Conservation (phyloP, 2,113 vertebrate species). For the Malurus alboscapulatus region DNA sequence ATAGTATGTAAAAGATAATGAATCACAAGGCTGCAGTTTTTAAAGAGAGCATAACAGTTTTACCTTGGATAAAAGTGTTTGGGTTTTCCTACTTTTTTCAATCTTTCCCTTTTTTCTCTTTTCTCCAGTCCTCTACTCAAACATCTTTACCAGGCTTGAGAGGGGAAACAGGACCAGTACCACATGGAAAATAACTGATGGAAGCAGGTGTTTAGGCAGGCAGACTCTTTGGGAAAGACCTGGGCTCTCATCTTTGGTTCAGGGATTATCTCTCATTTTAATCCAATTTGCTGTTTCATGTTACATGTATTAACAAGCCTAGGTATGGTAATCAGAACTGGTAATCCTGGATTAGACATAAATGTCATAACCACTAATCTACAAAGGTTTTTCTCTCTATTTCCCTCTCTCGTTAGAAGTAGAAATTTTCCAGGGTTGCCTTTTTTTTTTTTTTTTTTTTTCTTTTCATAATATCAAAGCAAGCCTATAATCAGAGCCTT, state of each 20-base stretch:
- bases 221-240: background rate
- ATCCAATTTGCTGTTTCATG: background rate
- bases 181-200: background rate
- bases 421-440: background rate
- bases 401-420: background rate
- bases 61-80: background rate
- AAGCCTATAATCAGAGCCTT: background rate
- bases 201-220: background rate
- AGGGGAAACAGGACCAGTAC: background rate
- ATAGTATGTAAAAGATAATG: background rate
- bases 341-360: background rate
- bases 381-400: background rate
- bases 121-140: background rate
- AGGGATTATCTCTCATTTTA: background rate
- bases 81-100: background rate
- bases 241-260: background rate
- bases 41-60: fast-evolving
- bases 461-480: background rate
- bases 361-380: background rate
- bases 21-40: background rate
- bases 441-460: background rate
- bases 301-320: background rate
- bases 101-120: background rate
- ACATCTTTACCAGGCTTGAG: background rate
- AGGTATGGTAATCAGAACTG: background rate